Conservation (phyloP, 2,797 vertebrate genomes). For the Pseudotriccus pelzelni region DNA sequence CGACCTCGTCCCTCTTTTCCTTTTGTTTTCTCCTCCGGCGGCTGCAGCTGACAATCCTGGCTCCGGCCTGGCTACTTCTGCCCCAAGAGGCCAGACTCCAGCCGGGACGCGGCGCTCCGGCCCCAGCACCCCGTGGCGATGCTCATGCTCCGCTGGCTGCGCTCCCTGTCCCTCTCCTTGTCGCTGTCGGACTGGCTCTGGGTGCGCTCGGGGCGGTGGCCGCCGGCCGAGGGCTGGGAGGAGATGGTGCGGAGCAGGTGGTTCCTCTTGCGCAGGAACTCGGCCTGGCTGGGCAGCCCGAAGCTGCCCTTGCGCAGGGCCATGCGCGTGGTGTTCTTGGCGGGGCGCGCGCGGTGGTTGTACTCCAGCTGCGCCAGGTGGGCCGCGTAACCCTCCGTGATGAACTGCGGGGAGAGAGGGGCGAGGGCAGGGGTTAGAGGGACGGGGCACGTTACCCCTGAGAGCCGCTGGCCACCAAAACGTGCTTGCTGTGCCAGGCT, state of each 20-base stretch:
- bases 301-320: constrained; percentile 95
- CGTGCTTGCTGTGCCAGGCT: fast-evolving
- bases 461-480: not conserved
- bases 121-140: constrained; percentile 93
- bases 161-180: constrained; percentile 84
- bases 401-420: constrained; percentile 52
- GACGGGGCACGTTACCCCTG: fast-evolving
- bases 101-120: constrained; percentile 81
- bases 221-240: constrained; percentile 77
- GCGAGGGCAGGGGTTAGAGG: not conserved
- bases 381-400: constrained; percentile 89
- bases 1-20: constrained; percentile 1
- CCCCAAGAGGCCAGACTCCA: constrained; percentile 83
- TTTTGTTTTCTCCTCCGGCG: not conserved
- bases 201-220: constrained; percentile 83
- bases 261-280: constrained; percentile 94
- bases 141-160: constrained; percentile 90
- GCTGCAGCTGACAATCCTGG: not conserved
- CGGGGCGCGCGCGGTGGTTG: constrained; percentile 88
- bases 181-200: constrained; percentile 86
- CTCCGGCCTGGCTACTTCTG: constrained; percentile 78
- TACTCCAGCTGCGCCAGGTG: constrained; percentile 95
- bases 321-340: constrained; percentile 91
- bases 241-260: constrained; percentile 95
- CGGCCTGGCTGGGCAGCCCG: constrained; percentile 85